Evolutionary conservation across 2,113 vertebrate genomes (phyloP).

Genomic region (Plecotus auritus): DNA sequence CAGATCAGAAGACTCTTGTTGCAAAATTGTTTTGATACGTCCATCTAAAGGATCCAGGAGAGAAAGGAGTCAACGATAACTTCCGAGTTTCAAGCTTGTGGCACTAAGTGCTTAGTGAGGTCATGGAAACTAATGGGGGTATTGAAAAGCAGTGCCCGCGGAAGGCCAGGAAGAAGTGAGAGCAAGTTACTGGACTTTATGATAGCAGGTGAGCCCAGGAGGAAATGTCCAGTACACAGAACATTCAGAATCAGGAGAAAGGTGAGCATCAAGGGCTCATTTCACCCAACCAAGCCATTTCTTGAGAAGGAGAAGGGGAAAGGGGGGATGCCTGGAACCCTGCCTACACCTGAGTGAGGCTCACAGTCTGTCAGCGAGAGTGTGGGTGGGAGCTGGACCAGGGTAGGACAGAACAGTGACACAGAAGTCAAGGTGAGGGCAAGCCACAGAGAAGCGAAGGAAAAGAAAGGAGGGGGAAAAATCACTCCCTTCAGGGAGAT

Average conservation of each 20-base stretch:
- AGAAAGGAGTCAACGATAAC: not conserved
- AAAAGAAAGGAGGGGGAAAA: not conserved
- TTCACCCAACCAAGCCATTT: not conserved
- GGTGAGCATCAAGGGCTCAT: not conserved
- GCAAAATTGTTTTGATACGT: not conserved
- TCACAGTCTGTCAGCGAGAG: not conserved
- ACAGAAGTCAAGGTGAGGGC: not conserved
- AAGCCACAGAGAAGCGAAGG: not conserved
- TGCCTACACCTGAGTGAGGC: not conserved
- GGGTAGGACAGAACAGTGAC: not conserved
- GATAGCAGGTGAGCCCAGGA: not conserved
- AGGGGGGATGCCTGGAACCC: not conserved
- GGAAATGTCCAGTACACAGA: not conserved
- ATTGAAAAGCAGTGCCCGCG: not conserved
- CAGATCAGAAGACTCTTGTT: not conserved
- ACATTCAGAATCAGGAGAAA: not conserved
- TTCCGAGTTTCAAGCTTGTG: not conserved
- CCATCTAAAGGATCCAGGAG: not conserved
- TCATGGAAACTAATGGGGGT: not conserved
- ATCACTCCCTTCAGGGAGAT: not conserved
- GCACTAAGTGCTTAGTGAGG: not conserved
- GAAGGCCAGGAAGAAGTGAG: not conserved
- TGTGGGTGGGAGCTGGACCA: no score
- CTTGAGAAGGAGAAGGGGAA: not conserved
- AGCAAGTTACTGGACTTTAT: not conserved